phyloP scores from a whole-genome alignment of 2,113 vertebrate genomes.

The Misgurnus anguillicaudatus region DNA sequence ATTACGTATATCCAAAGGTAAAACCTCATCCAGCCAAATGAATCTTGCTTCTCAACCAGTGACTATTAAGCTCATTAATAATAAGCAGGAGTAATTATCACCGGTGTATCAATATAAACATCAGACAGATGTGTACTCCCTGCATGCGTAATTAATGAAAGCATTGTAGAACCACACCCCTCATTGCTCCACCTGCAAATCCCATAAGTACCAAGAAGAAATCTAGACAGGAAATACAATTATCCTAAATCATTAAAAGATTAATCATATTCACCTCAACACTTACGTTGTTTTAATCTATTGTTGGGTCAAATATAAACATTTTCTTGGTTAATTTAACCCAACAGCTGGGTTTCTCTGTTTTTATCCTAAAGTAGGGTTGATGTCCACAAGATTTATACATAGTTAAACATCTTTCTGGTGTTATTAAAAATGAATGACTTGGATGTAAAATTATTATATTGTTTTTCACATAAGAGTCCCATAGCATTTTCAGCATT shows the following conservation, averaged over 20 bases:
- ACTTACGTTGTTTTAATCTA: too few relatives aligned
- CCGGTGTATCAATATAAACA: conserved; percentile 95
- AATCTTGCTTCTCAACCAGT: background rate
- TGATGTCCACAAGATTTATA: too few relatives aligned
- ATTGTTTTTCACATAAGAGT: too few relatives aligned
- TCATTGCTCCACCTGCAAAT: background rate
- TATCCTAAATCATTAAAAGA: background rate
- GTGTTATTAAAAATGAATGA: too few relatives aligned
- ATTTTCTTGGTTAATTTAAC: too few relatives aligned
- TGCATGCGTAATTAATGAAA: conserved; percentile 78
- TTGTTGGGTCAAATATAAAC: too few relatives aligned
- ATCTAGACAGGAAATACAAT: background rate
- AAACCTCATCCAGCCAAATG: background rate
- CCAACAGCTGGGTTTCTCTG: too few relatives aligned
- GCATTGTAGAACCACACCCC: conserved; percentile 10
- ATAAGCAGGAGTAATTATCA: conserved; percentile 50
- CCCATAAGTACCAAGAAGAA: background rate
- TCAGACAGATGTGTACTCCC: conserved; percentile 82
- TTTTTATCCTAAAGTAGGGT: too few relatives aligned
- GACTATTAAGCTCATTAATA: conserved; percentile 35
- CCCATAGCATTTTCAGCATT: background rate
- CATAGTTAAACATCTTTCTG: too few relatives aligned
- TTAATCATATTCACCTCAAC: background rate
- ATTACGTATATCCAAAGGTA: background rate
- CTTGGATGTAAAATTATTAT: too few relatives aligned